Evolutionary conservation across 2,113 vertebrate species (phyloP), one percentile per base, ranked within the genome.

Genomic region (Pelecanoides urinatrix): DNA sequence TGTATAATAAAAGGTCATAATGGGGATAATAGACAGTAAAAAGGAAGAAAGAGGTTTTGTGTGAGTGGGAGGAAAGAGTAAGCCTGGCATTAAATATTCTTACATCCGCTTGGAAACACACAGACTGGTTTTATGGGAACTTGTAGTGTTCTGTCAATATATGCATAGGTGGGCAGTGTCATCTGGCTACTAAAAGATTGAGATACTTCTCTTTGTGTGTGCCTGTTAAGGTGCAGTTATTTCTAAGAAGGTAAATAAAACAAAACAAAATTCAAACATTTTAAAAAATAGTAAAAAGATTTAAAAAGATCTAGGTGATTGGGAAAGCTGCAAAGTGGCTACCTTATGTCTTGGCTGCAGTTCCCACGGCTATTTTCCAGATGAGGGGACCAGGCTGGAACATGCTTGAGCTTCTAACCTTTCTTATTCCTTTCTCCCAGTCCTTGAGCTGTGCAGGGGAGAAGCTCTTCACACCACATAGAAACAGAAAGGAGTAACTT

Each of bases 1-100:
- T 96, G 45, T 87, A 34, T 94, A 97, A 96, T 96, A 87, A 95
- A 98, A 97, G 95, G 91, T 96, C 92, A 97, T 98, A 97, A 97
- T 96, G 88, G 95, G 62, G 56, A 71, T 96, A 96, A 95, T 93
- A 93, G 88, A n/a, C 38, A 96, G 83, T 96, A 88, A 96, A 96
- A 95, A 95, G 72, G 25, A 67, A 92, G 81, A 91, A 80, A 38
- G 29, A 79, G 38, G 6, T 42, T 96, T 75, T 61, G 79, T 92
- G 44, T 77, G 88, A 82, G 76, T 66, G 78, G 58, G 47, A 61
- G 40, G 65, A 73, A 83, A 76, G 82, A 88, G 47, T 34, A 81
- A 89, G 70, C 58, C 91, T 97, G 89, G 73, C 86, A 90, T 92
- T 94, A 85, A 86, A 42, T 82, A 7, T 53, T 47, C 45, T 77